Conservation (phyloP, 2,797 vertebrate species). For the Phrynocephalus guinanensis region DNA sequence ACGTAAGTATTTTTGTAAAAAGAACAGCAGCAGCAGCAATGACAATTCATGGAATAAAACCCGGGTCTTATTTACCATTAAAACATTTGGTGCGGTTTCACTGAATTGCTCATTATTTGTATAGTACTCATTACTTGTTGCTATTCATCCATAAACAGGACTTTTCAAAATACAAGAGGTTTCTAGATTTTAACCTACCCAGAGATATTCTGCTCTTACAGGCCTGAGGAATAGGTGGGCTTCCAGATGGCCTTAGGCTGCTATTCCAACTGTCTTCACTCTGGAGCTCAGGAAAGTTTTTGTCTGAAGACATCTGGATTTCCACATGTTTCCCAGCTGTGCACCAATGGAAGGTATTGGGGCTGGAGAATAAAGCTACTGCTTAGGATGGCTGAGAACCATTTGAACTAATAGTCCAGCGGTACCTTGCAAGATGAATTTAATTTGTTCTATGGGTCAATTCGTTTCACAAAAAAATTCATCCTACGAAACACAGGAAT, state of each 20-base stretch:
- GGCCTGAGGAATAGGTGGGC: background rate
- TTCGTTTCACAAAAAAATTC: too few relatives aligned
- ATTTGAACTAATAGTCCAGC: too few relatives aligned
- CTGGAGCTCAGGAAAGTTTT: background rate
- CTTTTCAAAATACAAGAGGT: background rate
- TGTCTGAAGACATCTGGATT: background rate
- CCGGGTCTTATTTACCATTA: background rate
- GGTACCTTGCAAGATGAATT: too few relatives aligned
- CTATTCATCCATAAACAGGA: background rate
- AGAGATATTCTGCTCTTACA: background rate
- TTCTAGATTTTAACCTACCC: background rate
- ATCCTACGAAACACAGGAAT: too few relatives aligned
- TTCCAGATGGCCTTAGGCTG: background rate
- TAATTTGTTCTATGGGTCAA: too few relatives aligned
- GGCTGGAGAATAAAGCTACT: background rate
- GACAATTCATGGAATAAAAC: constrained; percentile 18
- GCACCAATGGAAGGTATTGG: background rate
- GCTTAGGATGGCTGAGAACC: too few relatives aligned
- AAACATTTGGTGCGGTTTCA: constrained; percentile 26
- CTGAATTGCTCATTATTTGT: background rate
- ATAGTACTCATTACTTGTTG: background rate
- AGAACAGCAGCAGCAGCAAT: background rate
- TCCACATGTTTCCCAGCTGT: background rate
- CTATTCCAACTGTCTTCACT: background rate
- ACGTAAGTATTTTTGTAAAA: background rate